phyloP scores from a whole-genome alignment of 2,113 vertebrate genomes.

The Cryptotis parvus region DNA sequence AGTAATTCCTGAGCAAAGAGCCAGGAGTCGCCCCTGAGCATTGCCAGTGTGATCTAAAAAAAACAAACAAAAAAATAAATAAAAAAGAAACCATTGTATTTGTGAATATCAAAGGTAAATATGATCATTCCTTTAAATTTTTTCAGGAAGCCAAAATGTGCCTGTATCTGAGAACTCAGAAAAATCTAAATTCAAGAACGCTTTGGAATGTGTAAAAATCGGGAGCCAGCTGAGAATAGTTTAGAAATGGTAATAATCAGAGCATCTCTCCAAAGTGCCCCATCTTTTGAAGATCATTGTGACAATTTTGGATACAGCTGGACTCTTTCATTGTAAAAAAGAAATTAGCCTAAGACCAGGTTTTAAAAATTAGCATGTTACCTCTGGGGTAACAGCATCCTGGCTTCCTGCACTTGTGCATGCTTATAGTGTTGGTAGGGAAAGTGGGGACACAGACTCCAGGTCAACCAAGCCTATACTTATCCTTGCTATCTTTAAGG shows the following conservation, averaged over 20 bases:
- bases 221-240: neutral
- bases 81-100: too few relatives aligned
- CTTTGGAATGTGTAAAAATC: neutral
- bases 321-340: neutral
- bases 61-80: constrained; percentile 28
- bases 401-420: neutral
- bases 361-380: too few relatives aligned
- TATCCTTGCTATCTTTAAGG: neutral
- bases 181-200: neutral
- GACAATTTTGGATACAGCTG: neutral
- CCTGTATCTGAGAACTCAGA: neutral
- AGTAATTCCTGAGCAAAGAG: too few relatives aligned
- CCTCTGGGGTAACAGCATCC: neutral
- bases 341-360: too few relatives aligned
- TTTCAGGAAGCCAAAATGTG: constrained; percentile 28
- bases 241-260: neutral
- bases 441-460: neutral
- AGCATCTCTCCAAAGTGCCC: neutral
- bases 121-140: constrained; percentile 1
- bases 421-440: neutral
- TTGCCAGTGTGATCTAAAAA: too few relatives aligned
- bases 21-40: too few relatives aligned
- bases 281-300: neutral
- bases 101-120: neutral
- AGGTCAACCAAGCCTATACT: neutral